A percentile compares a stretch with the other conserved stretches of the same genome.
phyloP scores from a whole-genome alignment of 64 coral and sea anemone species.

The Orbicella faveolata region DNA sequence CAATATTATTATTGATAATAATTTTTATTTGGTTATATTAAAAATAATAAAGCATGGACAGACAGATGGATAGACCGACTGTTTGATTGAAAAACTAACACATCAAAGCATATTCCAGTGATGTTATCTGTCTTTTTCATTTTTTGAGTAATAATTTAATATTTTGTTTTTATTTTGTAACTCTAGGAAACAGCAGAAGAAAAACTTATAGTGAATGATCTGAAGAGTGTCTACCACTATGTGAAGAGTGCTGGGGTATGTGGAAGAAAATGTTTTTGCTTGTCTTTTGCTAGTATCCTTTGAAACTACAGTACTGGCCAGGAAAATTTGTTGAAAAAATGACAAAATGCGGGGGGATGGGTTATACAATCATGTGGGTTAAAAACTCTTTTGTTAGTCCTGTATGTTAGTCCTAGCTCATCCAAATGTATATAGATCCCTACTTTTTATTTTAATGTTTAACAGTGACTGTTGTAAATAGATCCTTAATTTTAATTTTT shows the following conservation, averaged over 20 bases:
- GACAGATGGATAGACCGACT: background rate
- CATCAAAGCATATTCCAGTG: background rate
- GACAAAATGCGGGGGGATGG: too few species aligned
- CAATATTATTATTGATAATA: background rate
- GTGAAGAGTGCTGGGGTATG: slow-evolving; percentile 79
- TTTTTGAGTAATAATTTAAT: background rate
- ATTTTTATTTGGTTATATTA: background rate
- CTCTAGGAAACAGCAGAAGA: slow-evolving; percentile 68
- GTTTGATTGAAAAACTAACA: background rate
- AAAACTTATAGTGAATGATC: slow-evolving; percentile 94
- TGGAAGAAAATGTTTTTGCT: background rate
- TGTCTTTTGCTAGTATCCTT: background rate
- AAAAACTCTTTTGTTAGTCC: too few species aligned
- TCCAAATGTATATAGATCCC: too few species aligned
- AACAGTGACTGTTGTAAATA: too few species aligned
- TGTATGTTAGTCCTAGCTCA: too few species aligned
- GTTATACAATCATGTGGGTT: too few species aligned
- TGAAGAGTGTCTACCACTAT: slow-evolving; percentile 86
- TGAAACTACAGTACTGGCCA: too few species aligned
- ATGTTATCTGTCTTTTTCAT: background rate
- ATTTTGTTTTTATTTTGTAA: background rate
- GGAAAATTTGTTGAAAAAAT: too few species aligned
- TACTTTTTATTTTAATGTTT: too few species aligned
- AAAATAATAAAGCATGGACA: background rate
- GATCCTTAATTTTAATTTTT: too few species aligned